Base-by-base conservation (phyloP, 2,113 vertebrate species). In the Eulemur rufifrons region DNA sequence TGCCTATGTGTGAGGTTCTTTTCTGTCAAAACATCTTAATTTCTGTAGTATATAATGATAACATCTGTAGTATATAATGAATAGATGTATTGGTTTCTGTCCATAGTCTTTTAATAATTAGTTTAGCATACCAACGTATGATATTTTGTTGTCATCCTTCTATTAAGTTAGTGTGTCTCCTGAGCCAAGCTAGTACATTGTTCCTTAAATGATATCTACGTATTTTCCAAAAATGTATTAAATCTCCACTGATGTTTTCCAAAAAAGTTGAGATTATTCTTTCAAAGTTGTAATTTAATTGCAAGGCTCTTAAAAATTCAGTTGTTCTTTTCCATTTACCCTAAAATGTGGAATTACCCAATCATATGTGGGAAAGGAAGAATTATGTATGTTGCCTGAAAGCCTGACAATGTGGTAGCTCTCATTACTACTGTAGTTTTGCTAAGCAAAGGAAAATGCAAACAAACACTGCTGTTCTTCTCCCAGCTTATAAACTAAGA, bases 211-310 rank as follows among this genome's bases (percentile, higher is more conserved):
- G 68, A 34, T 56, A n/a, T 8, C 42, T 54, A 18, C n/a, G 20
- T 89, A 47, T 71, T 47, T 71, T 59, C 6, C 3, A 50, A 66
- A 64, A 2, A 61, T 45, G 8, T 59, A 64, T 47, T 63, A 42
- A 56, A 54, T 78, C 37, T 42, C 20, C 37, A 29, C 2, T 76
- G 23, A 54, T 83, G 34, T 63, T 45, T 56, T 82, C 34, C 7
- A 63, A 14, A 11, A 39, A 73, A 14, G 37, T 73, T 84, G 61
- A 73, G 13, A 52, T 76, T 66, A 69, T 45, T 68, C 1, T 69
- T 94, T 97, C 15, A 52, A 64, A 81, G 29, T 69, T 69, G n/a
- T 52, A 37, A 27, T 64, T 94, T 94, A 71, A 89, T 47, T 78
- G 5, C 47, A 69, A 73, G 20, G 5, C 5, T 29, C 12, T 42